These are phyloP conservation scores for Athalia cordata DNA, from an alignment of 2,888 invertebrate species.

Conservation along the genomic window DNA sequence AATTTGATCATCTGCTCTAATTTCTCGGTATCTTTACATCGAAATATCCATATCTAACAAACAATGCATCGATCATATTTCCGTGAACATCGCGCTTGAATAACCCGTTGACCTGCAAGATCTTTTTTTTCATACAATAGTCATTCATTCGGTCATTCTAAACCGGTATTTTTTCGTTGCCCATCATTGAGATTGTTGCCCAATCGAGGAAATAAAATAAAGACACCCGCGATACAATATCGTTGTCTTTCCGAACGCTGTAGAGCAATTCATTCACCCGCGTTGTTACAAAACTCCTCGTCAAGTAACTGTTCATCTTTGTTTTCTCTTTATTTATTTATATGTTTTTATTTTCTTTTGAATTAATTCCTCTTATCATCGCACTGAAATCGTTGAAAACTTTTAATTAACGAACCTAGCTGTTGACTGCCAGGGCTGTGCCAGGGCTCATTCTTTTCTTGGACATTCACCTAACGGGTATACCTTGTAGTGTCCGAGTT, in stretches of 20 bases:
- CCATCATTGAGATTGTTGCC: constrained; percentile 11
- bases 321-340: neutral
- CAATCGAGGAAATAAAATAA: constrained; percentile 1
- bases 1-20: no score
- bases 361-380: neutral
- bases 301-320: neutral
- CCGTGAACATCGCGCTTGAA: neutral
- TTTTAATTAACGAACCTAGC: constrained; percentile 31
- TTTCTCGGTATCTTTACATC: no score
- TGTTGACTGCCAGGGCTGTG: neutral
- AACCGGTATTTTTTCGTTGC: constrained; percentile 23
- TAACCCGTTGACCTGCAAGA: neutral
- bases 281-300: neutral
- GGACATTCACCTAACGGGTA: neutral
- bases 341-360: neutral
- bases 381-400: constrained; percentile 19
- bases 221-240: neutral
- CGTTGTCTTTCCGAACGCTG: neutral
- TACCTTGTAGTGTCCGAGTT: neutral
- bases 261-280: constrained; percentile 14
- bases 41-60: no score
- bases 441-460: neutral
- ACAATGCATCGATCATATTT: no score
- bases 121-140: neutral
- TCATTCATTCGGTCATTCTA: constrained; percentile 3